Evolutionary conservation across 2,113 vertebrate genomes (phyloP), one percentile per base, ranked within the genome.

Genomic region (Daubentonia madagascariensis): DNA sequence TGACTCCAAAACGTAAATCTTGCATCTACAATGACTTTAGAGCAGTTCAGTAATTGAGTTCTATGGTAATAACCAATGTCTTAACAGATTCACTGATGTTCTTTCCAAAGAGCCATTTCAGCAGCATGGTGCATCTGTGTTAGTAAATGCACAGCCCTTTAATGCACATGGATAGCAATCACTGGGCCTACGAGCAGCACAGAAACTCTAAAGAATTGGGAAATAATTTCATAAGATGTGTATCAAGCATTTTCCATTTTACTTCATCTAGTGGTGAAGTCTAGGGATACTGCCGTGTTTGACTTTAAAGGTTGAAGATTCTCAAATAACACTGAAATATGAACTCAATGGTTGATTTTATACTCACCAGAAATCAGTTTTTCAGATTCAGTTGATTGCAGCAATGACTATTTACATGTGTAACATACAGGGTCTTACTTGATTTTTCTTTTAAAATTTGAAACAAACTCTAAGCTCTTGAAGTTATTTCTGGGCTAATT

Each of bases 321-420:
- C 61, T 68, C 48, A 91, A 86, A 59, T 80, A 61, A 70, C 52
- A 78, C 20, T 57, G 50, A 91, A 94, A 67, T 65, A 57, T 35
- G 28, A 96, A 81, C 30, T 25, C 14, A 67, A n/a, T 43, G 43
- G 12, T n/a, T 63, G 65, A 57, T 95, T 83, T 86, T 76, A 67
- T 54, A 61, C n/a, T 85, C 37, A 75, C 43, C 18, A 85, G 23
- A 88, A 96, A 91, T 79, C 25, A 86, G 61, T 67, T 94, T 94
- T 86, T 65, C 70, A 91, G 89, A 76, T 63, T 73, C n/a, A 54
- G 48, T 86, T 37, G 63, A 61, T 65, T 80, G 50, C 1, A n/a
- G 30, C 37, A 94, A n/a, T 63, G 80, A 59, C 13, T 50, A 43
- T 59, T 78, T 85, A 59, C 37, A 57, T 72, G 43, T 59, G 8